A percentile compares a stretch with the other conserved stretches of the same genome.
These are phyloP conservation scores for Platynereis dumerilii DNA, from an alignment of 2,888 invertebrate genomes.

Conservation along the genomic window DNA sequence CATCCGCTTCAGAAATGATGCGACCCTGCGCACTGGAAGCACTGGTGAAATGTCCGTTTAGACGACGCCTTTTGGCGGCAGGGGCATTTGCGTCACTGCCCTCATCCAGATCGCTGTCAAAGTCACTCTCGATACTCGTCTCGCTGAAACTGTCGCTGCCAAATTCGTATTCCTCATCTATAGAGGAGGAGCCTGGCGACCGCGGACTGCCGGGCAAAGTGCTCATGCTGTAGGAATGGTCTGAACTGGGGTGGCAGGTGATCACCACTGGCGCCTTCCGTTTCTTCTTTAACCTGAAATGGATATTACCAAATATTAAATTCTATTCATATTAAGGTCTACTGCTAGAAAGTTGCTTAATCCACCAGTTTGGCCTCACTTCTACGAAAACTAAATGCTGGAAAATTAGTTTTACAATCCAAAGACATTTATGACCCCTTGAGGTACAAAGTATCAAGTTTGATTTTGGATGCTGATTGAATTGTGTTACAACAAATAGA, in stretches of 20 bases:
- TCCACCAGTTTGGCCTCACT: too few relatives aligned
- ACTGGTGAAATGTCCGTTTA: neutral
- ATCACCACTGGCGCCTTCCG: constrained; percentile 68
- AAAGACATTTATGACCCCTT: too few relatives aligned
- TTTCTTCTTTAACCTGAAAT: neutral
- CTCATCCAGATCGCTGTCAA: constrained; percentile 38
- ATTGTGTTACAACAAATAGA: too few relatives aligned
- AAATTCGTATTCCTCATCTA: constrained; percentile 63
- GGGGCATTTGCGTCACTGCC: constrained; percentile 2
- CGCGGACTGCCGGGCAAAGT: constrained; percentile 37
- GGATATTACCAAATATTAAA: too few relatives aligned
- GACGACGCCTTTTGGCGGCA: constrained; percentile 1
- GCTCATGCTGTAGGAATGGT: constrained; percentile 83
- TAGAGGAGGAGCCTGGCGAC: constrained; percentile 58
- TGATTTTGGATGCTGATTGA: too few relatives aligned
- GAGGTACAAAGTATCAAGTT: too few relatives aligned
- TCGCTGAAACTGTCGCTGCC: constrained; percentile 44
- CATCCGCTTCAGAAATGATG: constrained; percentile 37
- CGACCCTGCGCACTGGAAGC: constrained; percentile 14
- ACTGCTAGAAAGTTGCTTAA: too few relatives aligned
- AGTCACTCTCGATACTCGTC: constrained; percentile 17
- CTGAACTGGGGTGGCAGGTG: constrained; percentile 87
- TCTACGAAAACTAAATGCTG: too few relatives aligned
- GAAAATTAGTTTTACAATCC: too few relatives aligned
- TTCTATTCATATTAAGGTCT: too few relatives aligned